phyloP scores from a whole-genome alignment of 2,888 invertebrate species.

The Andrena bucephala region DNA sequence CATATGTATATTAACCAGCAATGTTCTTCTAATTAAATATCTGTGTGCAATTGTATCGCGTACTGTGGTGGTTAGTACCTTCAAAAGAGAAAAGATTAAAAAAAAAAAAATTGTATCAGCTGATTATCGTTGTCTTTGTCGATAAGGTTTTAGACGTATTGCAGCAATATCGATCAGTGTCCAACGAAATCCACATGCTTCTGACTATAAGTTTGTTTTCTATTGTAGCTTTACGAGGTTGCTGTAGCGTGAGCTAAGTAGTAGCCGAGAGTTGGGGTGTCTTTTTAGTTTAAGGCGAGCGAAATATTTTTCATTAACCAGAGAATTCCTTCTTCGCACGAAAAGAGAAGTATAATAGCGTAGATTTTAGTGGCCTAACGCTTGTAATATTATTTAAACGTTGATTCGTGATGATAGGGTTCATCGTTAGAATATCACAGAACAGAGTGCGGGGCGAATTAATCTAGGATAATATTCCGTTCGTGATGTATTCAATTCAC shows the following conservation, averaged over 20 bases:
- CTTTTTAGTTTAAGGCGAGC: neutral
- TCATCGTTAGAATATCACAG: conserved; percentile 44
- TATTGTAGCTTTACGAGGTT: neutral
- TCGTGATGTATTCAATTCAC: conserved; percentile 55
- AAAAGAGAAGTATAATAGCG: neutral
- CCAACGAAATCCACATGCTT: conserved; percentile 31
- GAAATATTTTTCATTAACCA: neutral
- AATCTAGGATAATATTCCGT: conserved; percentile 26
- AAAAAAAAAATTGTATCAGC: conserved; percentile 1
- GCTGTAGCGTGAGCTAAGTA: neutral
- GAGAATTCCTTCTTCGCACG: neutral
- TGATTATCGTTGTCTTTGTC: conserved; percentile 16
- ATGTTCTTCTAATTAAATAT: conserved; percentile 53
- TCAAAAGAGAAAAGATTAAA: conserved; percentile 6
- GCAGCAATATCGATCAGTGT: conserved; percentile 46
- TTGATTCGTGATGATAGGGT: conserved; percentile 31
- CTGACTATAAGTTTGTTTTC: neutral
- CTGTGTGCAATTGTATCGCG: conserved; percentile 56
- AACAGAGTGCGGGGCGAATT: conserved; percentile 12
- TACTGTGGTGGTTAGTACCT: conserved; percentile 19
- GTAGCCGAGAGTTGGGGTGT: neutral
- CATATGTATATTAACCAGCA: conserved; percentile 66
- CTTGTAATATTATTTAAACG: conserved; percentile 18
- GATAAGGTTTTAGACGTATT: conserved; percentile 27
- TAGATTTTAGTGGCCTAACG: conserved; percentile 46